These are phyloP conservation scores for Coccyzus lansbergi DNA, from an alignment of 2,797 vertebrate genomes.

Conservation along the genomic window DNA sequence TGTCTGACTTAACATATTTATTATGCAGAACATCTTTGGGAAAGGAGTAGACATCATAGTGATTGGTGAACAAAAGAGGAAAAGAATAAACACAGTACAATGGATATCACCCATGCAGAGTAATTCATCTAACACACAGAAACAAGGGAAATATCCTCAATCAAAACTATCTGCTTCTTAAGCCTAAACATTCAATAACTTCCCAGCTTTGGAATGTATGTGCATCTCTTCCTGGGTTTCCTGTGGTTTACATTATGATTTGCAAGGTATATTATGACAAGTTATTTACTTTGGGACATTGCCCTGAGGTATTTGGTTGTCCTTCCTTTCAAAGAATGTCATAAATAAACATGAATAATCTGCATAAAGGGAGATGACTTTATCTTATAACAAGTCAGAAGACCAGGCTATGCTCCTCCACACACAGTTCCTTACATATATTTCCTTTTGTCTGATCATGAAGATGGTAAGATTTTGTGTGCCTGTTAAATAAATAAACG, in stretches of 20 bases:
- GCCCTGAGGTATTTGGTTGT: constrained; percentile 33
- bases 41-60: constrained; percentile 32
- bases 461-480: not conserved
- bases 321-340: constrained; percentile 36
- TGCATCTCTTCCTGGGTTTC: constrained; percentile 55
- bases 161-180: constrained; percentile 67
- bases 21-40: constrained; percentile 51
- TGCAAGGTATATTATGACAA: constrained; percentile 71
- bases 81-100: constrained; percentile 60
- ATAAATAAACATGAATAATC: constrained; percentile 66
- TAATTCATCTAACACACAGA: constrained; percentile 47
- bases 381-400: constrained; percentile 35
- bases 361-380: constrained; percentile 64
- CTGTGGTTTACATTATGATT: constrained; percentile 62
- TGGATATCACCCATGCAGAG: constrained; percentile 39
- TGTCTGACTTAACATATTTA: constrained; percentile 43
- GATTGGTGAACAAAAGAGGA: constrained; percentile 49
- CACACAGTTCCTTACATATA: not conserved
- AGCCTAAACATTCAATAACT: constrained; percentile 72
- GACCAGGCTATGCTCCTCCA: not conserved
- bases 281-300: constrained; percentile 60
- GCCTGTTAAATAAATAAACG: not conserved
- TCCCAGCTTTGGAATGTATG: constrained; percentile 61
- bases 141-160: constrained; percentile 57
- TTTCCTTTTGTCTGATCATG: constrained; percentile 1